Evolutionary conservation across 2,888 invertebrate genomes (phyloP).

Genomic region (Agriotes lineatus): DNA sequence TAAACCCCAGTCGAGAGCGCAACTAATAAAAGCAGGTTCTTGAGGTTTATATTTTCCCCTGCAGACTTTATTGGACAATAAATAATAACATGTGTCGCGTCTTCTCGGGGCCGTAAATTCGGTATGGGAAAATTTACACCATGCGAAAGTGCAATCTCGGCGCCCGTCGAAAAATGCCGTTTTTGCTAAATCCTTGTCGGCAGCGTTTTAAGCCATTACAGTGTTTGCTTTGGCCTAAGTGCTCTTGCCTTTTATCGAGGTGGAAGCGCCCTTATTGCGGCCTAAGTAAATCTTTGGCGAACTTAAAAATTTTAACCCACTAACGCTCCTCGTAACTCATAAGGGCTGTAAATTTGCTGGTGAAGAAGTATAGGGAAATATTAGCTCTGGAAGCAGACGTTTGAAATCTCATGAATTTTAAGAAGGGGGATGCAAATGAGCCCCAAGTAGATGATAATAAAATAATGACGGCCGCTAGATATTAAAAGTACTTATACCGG

Average conservation of each 20-base stretch:
- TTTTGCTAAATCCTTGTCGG: constrained; percentile 9
- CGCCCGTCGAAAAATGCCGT: neutral
- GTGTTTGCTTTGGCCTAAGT: constrained; percentile 9
- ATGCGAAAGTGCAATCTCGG: neutral
- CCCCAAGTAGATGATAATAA: constrained; percentile 1
- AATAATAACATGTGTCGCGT: constrained; percentile 26
- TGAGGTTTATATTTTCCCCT: constrained; percentile 21
- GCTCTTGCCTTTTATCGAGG: constrained; percentile 4
- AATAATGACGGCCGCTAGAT: constrained; percentile 2
- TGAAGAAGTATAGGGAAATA: constrained; percentile 20
- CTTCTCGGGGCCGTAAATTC: constrained; percentile 10
- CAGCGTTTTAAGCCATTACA: constrained; percentile 6
- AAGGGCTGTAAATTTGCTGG: constrained; percentile 18
- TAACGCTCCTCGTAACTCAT: constrained; percentile 13
- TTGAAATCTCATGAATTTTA: constrained; percentile 14
- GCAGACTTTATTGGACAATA: constrained; percentile 21
- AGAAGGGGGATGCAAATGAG: constrained; percentile 17
- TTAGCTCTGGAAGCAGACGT: constrained; percentile 27
- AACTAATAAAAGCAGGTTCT: constrained; percentile 24
- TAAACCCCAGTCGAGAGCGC: constrained; percentile 16
- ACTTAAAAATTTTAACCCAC: neutral
- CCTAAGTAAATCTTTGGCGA: neutral
- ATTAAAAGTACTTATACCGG: neutral
- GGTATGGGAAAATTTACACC: constrained; percentile 9
- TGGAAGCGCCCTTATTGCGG: neutral